These are phyloP conservation scores for Agonopterix alstromeriana DNA, from an alignment of 2,888 invertebrate genomes.

Conservation along the genomic window DNA sequence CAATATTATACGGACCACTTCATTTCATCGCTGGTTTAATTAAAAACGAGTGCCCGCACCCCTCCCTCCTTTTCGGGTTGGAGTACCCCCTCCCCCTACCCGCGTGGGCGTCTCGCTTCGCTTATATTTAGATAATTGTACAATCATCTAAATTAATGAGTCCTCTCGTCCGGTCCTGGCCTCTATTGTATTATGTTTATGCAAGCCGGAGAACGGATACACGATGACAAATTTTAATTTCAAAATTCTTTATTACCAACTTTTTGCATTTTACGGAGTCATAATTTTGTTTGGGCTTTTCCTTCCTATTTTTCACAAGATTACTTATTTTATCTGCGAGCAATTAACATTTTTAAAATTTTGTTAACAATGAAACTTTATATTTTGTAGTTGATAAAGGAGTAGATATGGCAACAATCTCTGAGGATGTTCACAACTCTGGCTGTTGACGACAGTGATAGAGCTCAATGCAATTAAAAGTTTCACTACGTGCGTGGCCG, in stretches of 20 bases:
- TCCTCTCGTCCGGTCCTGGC: conserved; percentile 70
- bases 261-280: too few relatives aligned
- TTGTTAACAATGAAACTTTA: too few relatives aligned
- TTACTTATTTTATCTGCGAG: not conserved
- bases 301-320: too few relatives aligned
- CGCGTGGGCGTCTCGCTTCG: conserved; percentile 70
- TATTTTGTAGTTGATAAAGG: conserved; percentile 16
- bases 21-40: conserved; percentile 76
- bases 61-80: conserved; percentile 70
- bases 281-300: too few relatives aligned
- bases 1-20: conserved; percentile 76
- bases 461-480: conserved; percentile 75
- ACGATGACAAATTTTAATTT: conserved; percentile 57
- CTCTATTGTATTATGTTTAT: conserved; percentile 68
- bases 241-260: conserved; percentile 20
- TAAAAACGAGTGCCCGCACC: conserved; percentile 76
- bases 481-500: conserved; percentile 74
- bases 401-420: conserved; percentile 29
- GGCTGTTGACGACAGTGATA: conserved; percentile 65
- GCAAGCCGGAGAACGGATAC: conserved; percentile 48
- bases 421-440: conserved; percentile 56
- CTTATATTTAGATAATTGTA: conserved; percentile 78
- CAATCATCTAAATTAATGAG: conserved; percentile 78
- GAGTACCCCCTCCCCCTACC: conserved; percentile 60
- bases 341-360: not conserved